Base-by-base conservation (phyloP, 2,888 invertebrate species). In the Ectropis crepuscularia region DNA sequence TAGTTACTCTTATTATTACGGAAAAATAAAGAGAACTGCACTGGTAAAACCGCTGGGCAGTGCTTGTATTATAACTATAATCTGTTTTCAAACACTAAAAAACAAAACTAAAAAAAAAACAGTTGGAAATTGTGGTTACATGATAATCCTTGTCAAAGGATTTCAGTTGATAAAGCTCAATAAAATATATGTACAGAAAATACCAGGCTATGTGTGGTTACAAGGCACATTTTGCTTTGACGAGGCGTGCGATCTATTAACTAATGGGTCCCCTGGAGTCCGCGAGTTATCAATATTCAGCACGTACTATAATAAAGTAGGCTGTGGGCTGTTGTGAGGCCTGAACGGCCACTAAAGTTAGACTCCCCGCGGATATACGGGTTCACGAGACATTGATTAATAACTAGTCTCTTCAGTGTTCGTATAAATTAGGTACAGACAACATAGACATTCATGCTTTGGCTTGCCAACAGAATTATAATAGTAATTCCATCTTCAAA, bases 371-470 rank as follows among this genome's bases (percentile, higher is more conserved):
- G 68, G 67, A 71, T 75, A 69, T 68, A 71, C 62, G 67, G 68
- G 59, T 61, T 63, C 68, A 69, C 65, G 65, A 68, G 68, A 73
- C 72, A 66, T 70, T 77, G 74, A 75, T 74, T 71, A 75, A 76
- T 76, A 72, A 70, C 72, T 47, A 51, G 55, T 57, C 63, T 59
- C 70, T 64, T 51, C 62, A 59, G 59, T 67, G 71, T 63, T 70
- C 67, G 70, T 71, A 69, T 74, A 72, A 73, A 75, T 74, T 71
- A 72, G 63, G 51, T 68, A 66, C 61, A 55, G 43, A 10, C 49
- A 48, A 6, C 37, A 41, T 16, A 6, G 5, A 51, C 5, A 37
- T 6, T 42, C 10, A 39, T 9, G 4, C 0, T 41, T 41, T 6
- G 7, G 41, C 5, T 5, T 39, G 7, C 5, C 41, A 10, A 41